Percentiles rank a stretch among this genome's conserved stretches.
Conservation (phyloP, 2,113 vertebrate species). For the Macrotis lagotis region DNA sequence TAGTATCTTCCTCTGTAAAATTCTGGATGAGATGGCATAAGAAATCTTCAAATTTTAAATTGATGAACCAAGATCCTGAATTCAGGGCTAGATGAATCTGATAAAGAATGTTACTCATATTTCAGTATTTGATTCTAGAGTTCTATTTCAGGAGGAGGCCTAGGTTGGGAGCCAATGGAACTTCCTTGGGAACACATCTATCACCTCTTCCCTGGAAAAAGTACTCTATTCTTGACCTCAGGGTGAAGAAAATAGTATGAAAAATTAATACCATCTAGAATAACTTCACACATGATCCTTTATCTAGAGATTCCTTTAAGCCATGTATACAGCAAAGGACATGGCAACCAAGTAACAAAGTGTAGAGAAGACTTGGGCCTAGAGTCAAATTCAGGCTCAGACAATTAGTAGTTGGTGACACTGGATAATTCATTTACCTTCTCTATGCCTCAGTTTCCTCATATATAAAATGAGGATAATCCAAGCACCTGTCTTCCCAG, state of each 20-base stretch:
- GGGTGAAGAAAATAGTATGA: background rate
- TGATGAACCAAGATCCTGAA: background rate
- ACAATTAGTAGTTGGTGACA: background rate
- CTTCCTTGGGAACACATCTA: background rate
- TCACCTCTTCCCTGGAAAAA: background rate
- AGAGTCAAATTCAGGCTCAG: background rate
- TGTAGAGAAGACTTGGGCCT: background rate
- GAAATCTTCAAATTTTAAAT: background rate
- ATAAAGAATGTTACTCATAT: background rate
- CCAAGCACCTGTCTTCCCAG: background rate
- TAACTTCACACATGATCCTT: background rate
- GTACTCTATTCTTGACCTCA: background rate
- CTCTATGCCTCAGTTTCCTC: background rate
- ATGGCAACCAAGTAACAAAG: background rate
- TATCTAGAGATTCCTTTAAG: background rate
- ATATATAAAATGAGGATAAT: background rate
- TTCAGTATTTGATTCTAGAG: background rate
- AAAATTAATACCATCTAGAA: background rate
- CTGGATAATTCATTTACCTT: background rate
- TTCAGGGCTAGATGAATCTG: background rate
- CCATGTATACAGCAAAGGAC: background rate
- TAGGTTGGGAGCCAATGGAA: background rate
- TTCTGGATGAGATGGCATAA: background rate
- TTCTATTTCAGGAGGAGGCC: background rate
- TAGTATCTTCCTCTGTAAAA: background rate